Base-by-base conservation (phyloP, 2,113 vertebrate species). In the Alouatta palliata region DNA sequence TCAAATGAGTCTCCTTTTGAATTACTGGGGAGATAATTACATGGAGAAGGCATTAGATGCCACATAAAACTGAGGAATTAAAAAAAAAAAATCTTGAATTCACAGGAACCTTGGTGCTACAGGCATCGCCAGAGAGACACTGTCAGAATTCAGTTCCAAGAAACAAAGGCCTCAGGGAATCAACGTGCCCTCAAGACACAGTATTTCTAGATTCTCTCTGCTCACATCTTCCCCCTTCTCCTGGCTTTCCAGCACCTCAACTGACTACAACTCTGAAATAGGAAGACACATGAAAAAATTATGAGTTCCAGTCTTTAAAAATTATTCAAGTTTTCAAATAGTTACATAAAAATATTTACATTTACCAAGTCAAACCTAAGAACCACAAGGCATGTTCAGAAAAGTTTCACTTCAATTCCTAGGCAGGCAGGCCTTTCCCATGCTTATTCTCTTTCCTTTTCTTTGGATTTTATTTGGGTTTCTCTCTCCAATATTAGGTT, bases 11-110 rank as follows among this genome's bases (percentile, higher is more conserved):
- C 80, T 43, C 82, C 82, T 92, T 86, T 52, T 9, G 17, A 94
- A 97, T 79, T 84, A 35, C 82, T 52, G n/a, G 6, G 45, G 77
- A 92, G 93, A 81, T 84, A 71, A 88, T 61, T 71, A 68, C 35
- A 30, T 0, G 35, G 85, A 87, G 95, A 84, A 92, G 32, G 54
- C 80, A 83, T 10, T 58, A 88, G 40, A 76, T 80, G 84, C 70
- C 35, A 73, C 37, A 14, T 45, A 90, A 95, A 89, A 80, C 58
- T 30, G 27, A 43, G 54, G 23, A 56, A 21, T 70, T 56, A 73
- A 82, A 40, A 64, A n/a, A n/a, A n/a, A 64, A 35, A 40, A 85
- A 25, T 70, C 37, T 82, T 47, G 64, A 23, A 58, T n/a, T 20
- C 23, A 13, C 37, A 32, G 88, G 52, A 73, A 40, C 21, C 1